Evolutionary conservation across 2,113 vertebrate species (phyloP), one percentile per base, ranked within the genome.

Genomic region (Hippopotamus amphibius): DNA sequence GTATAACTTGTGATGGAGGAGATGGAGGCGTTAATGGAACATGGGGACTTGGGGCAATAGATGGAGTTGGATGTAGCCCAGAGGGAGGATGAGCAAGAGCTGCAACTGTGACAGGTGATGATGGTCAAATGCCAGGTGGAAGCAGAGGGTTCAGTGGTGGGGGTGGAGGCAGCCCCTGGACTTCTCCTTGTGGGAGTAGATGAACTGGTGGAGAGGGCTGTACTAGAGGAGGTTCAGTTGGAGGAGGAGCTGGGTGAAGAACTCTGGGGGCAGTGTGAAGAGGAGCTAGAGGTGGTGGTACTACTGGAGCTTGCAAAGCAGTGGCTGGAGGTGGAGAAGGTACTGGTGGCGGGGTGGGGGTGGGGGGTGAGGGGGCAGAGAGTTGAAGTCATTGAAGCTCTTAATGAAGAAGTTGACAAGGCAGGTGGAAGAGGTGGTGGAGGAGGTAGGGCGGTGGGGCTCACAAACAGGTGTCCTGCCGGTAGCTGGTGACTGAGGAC

Each of bases 201-300:
- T 98, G 98, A 84, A 98, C 98, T 0, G 99, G 99, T 6, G 99
- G 99, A 96, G 99, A 99, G 93, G 99, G 99, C 65, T 99, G 99
- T 65, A 98, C 98, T 63, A 99, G 98, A n/a, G 99, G 99, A 55
- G 99, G 99, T 26, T 99, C 99, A 63, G 99, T 98, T 4, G 99
- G 99, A 88, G 99, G 99, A 65, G 99, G 99, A 77, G 99, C 99
- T 15, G 99, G 99, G 98, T 99, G 99, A 65, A 99, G 99, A 80
- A 99, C 99, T 30, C 99, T 99, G 6, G 99, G 99, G 97, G 99
- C 99, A 80, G 99, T 99, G 98, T 99, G 99, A 92, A 99, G 99
- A 79, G 99, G 99, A 96, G 99, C 99, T 19, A 99, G 99, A 48
- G 99, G 97, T 33, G 99, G 99, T 1, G 99, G 99, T 71, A 99